These are phyloP conservation scores for Leucophenga montana DNA, from an alignment of 2,888 invertebrate genomes.

Conservation along the genomic window DNA sequence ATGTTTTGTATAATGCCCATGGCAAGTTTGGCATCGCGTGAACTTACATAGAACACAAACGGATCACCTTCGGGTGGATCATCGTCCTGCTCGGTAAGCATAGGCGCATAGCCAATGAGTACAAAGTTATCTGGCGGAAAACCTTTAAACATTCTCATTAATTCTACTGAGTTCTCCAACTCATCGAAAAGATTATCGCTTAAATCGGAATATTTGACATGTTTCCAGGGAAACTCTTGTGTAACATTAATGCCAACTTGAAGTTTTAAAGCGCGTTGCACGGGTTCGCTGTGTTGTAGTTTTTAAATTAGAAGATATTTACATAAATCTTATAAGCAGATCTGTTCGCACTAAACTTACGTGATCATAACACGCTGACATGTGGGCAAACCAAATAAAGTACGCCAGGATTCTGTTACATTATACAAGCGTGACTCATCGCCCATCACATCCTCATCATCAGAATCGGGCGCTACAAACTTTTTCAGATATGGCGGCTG, in stretches of 20 bases:
- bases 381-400: constrained; percentile 52
- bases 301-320: not conserved
- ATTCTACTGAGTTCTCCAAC: constrained; percentile 73
- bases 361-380: constrained; percentile 61
- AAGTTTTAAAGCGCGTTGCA: constrained; percentile 75
- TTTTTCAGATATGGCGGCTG: constrained; percentile 45
- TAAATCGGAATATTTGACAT: constrained; percentile 77
- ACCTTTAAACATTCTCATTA: constrained; percentile 72
- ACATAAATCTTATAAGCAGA: too few species aligned
- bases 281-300: constrained; percentile 38
- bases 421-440: constrained; percentile 51
- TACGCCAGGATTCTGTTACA: constrained; percentile 62
- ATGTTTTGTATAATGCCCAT: constrained; percentile 75
- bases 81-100: constrained; percentile 74
- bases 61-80: constrained; percentile 78
- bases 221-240: constrained; percentile 83
- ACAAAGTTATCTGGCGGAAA: constrained; percentile 72
- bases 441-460: constrained; percentile 49
- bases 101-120: constrained; percentile 80
- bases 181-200: constrained; percentile 76
- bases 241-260: constrained; percentile 81
- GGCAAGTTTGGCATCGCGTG: constrained; percentile 72
- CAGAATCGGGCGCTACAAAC: constrained; percentile 56
- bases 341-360: constrained; percentile 40
- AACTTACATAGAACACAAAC: constrained; percentile 80